Conservation (phyloP, 2,888 invertebrate genomes). For the Phaonia tiefii region DNA sequence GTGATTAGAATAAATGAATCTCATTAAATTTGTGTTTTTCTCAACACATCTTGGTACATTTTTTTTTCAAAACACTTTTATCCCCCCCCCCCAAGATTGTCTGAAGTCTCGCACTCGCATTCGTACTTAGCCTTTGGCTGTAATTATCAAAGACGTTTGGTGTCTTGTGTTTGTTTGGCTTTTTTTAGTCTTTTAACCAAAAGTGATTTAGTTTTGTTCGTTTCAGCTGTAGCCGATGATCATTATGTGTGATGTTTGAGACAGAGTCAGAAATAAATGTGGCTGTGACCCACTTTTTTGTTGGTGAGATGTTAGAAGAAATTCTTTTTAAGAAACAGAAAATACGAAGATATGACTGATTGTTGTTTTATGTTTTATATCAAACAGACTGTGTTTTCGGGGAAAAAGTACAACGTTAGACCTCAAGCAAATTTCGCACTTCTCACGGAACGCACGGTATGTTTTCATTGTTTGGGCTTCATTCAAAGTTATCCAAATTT, state of each 20-base stretch:
- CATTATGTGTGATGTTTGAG: neutral
- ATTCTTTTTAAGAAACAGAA: no score
- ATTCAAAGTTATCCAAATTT: no score
- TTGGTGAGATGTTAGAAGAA: conserved; percentile 3
- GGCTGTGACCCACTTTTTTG: no score
- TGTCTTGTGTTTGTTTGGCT: neutral
- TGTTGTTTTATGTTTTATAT: no score
- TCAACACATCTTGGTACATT: neutral
- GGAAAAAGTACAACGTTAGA: no score
- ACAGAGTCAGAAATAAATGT: no score
- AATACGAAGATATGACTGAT: no score
- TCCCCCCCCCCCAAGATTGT: no score
- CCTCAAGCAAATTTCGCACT: no score
- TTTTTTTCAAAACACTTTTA: neutral
- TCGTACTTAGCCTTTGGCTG: conserved; percentile 19
- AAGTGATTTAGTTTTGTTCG: conserved; percentile 15
- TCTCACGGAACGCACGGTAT: no score
- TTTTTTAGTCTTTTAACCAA: neutral
- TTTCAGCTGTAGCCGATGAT: conserved; percentile 7
- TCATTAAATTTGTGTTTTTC: conserved; percentile 15
- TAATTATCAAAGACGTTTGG: conserved; percentile 2
- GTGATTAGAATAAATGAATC: conserved; percentile 50
- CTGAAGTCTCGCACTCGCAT: neutral
- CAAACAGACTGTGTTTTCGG: no score
- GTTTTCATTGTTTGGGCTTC: no score